phyloP scores from a whole-genome alignment of 2,113 vertebrate species.

The Phaethon lepturus region DNA sequence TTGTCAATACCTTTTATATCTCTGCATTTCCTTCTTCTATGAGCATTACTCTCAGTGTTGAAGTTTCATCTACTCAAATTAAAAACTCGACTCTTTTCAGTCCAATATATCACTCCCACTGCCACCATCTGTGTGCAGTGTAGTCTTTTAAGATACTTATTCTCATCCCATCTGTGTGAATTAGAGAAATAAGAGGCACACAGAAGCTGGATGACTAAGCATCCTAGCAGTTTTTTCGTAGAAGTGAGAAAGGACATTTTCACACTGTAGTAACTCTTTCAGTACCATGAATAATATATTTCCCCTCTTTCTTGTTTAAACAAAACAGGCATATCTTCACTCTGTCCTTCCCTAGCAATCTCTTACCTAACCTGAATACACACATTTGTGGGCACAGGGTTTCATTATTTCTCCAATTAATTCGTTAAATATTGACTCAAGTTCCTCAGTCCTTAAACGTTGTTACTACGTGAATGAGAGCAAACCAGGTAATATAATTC shows the following conservation, averaged over 20 bases:
- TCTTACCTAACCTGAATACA: background rate
- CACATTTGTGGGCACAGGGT: fast-evolving
- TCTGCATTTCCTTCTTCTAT: background rate
- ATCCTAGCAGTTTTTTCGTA: background rate
- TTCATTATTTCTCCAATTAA: background rate
- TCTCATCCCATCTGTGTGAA: background rate
- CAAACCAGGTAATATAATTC: background rate
- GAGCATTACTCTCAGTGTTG: background rate
- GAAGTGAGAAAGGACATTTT: background rate
- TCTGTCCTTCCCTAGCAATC: background rate
- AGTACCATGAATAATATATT: background rate
- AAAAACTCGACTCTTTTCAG: background rate
- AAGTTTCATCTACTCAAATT: background rate
- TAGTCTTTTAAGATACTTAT: background rate
- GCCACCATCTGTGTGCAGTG: background rate
- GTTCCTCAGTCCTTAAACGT: background rate
- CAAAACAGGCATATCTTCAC: background rate
- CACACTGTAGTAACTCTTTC: background rate
- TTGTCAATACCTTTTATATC: background rate
- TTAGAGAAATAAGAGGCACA: background rate
- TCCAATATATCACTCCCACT: background rate
- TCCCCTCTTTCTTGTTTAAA: background rate
- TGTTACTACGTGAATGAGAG: background rate
- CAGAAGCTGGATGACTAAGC: background rate
- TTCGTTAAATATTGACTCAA: background rate